Conservation (phyloP, 1,140 invertebrate species). For the Chrysoperla carnea region DNA sequence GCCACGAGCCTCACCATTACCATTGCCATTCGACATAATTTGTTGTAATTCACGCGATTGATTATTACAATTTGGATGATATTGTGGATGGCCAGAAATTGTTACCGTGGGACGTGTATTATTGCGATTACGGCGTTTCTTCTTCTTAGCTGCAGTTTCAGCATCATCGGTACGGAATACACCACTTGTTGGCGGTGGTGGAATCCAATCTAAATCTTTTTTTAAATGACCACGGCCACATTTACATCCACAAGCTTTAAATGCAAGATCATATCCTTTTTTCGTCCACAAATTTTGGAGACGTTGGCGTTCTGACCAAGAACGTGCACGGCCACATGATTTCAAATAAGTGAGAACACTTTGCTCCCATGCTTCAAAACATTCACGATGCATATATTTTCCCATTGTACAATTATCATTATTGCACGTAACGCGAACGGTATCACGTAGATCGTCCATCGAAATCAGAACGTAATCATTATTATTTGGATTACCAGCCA, state of each 20-base stretch:
- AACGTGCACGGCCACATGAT: slow-evolving; percentile 72
- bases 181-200: slow-evolving; percentile 31
- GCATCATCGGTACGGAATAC: slow-evolving; percentile 22
- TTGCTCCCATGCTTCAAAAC: slow-evolving; percentile 87
- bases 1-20: slow-evolving; percentile 19
- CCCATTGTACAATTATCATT: slow-evolving; percentile 78
- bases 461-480: slow-evolving; percentile 40
- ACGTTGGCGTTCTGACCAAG: slow-evolving; percentile 86
- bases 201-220: slow-evolving; percentile 84
- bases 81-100: slow-evolving; percentile 23
- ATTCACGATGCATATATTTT: slow-evolving; percentile 87
- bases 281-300: slow-evolving; percentile 94
- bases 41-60: slow-evolving; percentile 9
- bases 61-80: slow-evolving; percentile 6
- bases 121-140: slow-evolving; percentile 46
- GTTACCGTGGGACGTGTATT: slow-evolving; percentile 39
- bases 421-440: slow-evolving; percentile 83
- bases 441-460: slow-evolving; percentile 54
- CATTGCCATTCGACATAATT: slow-evolving; percentile 18
- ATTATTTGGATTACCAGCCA: slow-evolving; percentile 12
- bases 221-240: slow-evolving; percentile 81
- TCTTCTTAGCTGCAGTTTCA: slow-evolving; percentile 45
- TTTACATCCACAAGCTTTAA: slow-evolving; percentile 73
- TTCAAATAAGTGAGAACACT: slow-evolving; percentile 73
- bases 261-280: slow-evolving; percentile 88